Base-by-base conservation (phyloP, 2,888 invertebrate genomes). In the Agrochola lota region DNA sequence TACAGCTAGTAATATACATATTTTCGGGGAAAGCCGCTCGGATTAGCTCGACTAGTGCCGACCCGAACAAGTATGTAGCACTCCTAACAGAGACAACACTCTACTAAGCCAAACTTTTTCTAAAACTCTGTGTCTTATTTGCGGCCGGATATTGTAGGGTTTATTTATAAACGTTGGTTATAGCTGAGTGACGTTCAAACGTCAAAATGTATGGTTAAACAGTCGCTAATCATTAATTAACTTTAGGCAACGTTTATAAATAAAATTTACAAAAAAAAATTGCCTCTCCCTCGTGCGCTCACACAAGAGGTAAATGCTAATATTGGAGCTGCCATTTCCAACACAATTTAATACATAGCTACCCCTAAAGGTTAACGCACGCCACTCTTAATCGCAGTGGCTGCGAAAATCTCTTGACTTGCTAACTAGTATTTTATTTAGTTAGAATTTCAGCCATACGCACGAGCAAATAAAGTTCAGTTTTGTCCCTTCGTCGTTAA, bases 291-390 rank as follows among this genome's bases (percentile, higher is more conserved):
- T 78, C 23, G 55, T 30, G 60, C n/a, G 12, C 78, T 70, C 23
- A 55, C n/a, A 46, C 9, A 35, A 70, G 30, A 60, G 23, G 8
- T 62, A 35, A 35, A 55, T n/a, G 35, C 2, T 7, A 40, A 49
- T 55, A 43, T 68, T 77, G 8, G 43, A 69, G 43, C 52, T 26
- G 77, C 20, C 52, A 52, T 77, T 43, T 40, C 17, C 60, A 43
- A 73, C 9, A 55, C 30, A 35, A 30, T n/a, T 66, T 17, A 49
- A 59, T 30, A 35, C 5, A 52, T 55, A 52, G 23, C 17, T 12
- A n/a, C 5, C n/a, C 12, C 0, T 57, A 52, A 17, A 12, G 7
- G 40, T 17, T 6, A 60, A 26, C 26, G 35, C 20, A 2, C 23
- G 64, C 57, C 20, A 30, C 30, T n/a, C 1, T 26, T 17, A 23